Base-by-base conservation (phyloP, 2,797 vertebrate genomes). In the Dipus sagitta region DNA sequence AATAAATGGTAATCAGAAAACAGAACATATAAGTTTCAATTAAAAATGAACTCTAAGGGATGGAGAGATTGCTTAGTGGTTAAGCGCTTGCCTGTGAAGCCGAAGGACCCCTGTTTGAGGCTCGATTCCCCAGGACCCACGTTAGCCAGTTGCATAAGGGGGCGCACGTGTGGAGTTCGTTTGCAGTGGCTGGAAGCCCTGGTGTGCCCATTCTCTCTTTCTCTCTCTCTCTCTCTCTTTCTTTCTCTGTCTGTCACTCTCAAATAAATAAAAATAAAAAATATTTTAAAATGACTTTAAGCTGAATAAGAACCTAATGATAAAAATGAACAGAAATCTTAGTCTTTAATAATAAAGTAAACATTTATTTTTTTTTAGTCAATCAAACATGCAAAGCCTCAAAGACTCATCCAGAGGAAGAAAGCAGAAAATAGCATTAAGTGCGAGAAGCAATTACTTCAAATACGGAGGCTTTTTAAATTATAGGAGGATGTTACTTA, bases 271-370 rank as follows among this genome's bases (percentile, higher is more conserved):
- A 47, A 47, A 47, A 47, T 47, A 47, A 47, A 47, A 47, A 47
- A 47, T 6, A 47, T 47, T 47, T 47, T 47, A 82, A 30, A 85
- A 78, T 86, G 23, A 12, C n/a, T 65, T 92, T 87, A 67, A 93
- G 17, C 84, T 84, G n/a, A 88, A 71, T 88, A 64, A 65, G 26
- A 89, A 91, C 52, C 38, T 72, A 86, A 64, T 91, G 71, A 81
- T 26, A 17, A 60, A 77, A 86, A 86, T 26, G 58, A 74, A 83
- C 23, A 89, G n/a, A 84, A 94, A 86, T 42, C 52, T 47, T 13
- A 64, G 67, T 60, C 26, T 38, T 88, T 93, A 86, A 62, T 92
- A 93, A 88, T 89, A 83, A 65, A 20, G 32, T 62, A 54, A 92
- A 92, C 70, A 21, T 12, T 92, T 8, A 75, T n/a, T n/a, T 21